Conservation (phyloP, 2,797 vertebrate species). For the Clarias platycephalus region DNA sequence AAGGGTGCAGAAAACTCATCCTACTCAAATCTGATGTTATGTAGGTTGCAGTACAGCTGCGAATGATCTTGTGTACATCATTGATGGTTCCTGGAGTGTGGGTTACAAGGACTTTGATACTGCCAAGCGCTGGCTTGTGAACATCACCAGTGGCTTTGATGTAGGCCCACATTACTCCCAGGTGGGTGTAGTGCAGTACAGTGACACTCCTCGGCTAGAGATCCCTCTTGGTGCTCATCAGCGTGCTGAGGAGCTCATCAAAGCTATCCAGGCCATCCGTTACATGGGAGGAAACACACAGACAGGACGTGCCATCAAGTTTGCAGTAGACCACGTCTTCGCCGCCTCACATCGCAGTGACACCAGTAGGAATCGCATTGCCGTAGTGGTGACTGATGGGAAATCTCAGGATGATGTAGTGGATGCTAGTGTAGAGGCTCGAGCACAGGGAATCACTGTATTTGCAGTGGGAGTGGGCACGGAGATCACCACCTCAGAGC, state of each 20-base stretch:
- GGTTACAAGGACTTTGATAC: conserved; percentile 76
- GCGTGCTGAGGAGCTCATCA: conserved; percentile 66
- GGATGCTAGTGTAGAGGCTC: conserved; percentile 73
- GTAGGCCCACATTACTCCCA: conserved; percentile 77
- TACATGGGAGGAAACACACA: conserved; percentile 82
- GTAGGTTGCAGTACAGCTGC: conserved; percentile 80
- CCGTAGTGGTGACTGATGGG: conserved; percentile 80
- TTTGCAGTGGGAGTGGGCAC: conserved; percentile 81
- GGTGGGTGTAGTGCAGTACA: conserved; percentile 80
- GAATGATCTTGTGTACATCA: conserved; percentile 80
- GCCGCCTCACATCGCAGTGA: conserved; percentile 64
- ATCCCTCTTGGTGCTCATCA: conserved; percentile 73
- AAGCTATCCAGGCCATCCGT: conserved; percentile 68
- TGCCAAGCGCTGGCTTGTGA: conserved; percentile 79
- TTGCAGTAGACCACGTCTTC: conserved; percentile 78
- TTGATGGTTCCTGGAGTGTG: conserved; percentile 83
- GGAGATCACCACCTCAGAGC: conserved; percentile 78
- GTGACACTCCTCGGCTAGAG: conserved; percentile 78
- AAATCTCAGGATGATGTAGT: conserved; percentile 82
- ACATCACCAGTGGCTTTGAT: conserved; percentile 79
- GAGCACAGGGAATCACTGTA: conserved; percentile 70
- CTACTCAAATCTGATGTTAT: conserved; percentile 6
- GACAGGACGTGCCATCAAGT: conserved; percentile 80
- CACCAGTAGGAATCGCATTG: conserved; percentile 76
- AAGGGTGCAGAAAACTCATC: background rate